Percentiles rank a stretch among this genome's conserved stretches.
phyloP scores from a whole-genome alignment of 2,888 invertebrate species.

The Phalera bucephala region DNA sequence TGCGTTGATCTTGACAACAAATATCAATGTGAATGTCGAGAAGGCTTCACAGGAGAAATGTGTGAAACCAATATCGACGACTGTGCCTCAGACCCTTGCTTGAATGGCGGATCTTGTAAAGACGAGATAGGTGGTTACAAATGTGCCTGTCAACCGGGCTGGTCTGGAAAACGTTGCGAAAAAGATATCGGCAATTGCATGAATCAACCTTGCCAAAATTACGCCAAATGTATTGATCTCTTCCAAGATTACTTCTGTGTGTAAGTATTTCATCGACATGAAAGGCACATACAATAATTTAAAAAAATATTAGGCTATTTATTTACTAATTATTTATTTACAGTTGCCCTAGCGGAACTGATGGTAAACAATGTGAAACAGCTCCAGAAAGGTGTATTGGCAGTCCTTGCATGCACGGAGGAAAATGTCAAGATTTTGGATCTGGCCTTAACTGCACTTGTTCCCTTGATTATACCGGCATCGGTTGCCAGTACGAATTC shows the following conservation, averaged over 20 bases:
- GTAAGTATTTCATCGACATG: slow-evolving; percentile 84
- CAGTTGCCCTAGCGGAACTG: slow-evolving; percentile 96
- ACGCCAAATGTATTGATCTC: slow-evolving; percentile 94
- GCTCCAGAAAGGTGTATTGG: slow-evolving; percentile 97
- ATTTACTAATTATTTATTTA: too few relatives aligned
- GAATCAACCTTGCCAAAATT: slow-evolving; percentile 95
- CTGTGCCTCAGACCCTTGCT: slow-evolving; percentile 92
- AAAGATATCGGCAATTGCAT: slow-evolving; percentile 94
- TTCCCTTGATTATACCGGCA: slow-evolving; percentile 91
- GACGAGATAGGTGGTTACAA: slow-evolving; percentile 93
- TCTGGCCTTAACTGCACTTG: slow-evolving; percentile 97
- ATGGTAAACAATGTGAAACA: slow-evolving; percentile 98
- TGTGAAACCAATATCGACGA: slow-evolving; percentile 95
- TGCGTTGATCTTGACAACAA: slow-evolving; percentile 95
- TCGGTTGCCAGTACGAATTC: slow-evolving; percentile 96
- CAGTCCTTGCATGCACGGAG: slow-evolving; percentile 97
- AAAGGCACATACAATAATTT: not conserved
- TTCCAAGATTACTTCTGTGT: slow-evolving; percentile 96
- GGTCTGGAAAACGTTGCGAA: slow-evolving; percentile 94
- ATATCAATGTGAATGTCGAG: slow-evolving; percentile 93
- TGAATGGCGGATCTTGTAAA: slow-evolving; percentile 94
- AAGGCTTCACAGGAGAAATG: slow-evolving; percentile 92
- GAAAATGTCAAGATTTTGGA: slow-evolving; percentile 97
- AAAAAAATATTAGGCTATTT: too few relatives aligned
- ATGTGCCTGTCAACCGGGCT: slow-evolving; percentile 92